Conservation (phyloP, 2,888 invertebrate genomes). For the Epinotia bilunana region DNA sequence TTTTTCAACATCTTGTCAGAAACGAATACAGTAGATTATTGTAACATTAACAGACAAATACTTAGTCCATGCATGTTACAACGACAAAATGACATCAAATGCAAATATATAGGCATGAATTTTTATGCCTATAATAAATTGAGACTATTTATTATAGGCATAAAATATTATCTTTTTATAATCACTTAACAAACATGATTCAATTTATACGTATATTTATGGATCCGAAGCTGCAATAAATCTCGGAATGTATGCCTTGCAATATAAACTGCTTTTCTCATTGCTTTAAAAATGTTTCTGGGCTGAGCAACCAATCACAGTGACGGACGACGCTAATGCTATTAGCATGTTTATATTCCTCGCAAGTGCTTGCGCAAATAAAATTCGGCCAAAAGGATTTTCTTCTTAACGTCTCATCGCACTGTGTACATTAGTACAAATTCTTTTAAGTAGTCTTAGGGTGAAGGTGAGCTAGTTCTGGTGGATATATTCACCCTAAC, state of each 20-base stretch:
- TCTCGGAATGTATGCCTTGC: slow-evolving; percentile 13
- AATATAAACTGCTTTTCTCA: not conserved
- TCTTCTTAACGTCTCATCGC: slow-evolving; percentile 22
- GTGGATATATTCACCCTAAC: too few relatives aligned
- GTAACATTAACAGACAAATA: too few relatives aligned
- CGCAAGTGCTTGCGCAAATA: slow-evolving; percentile 10
- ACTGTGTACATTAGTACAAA: not conserved
- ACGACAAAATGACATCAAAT: too few relatives aligned
- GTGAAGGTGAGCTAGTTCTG: too few relatives aligned
- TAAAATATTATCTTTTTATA: too few relatives aligned
- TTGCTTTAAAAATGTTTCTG: slow-evolving; percentile 10
- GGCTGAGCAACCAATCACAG: slow-evolving; percentile 7
- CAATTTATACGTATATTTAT: not conserved
- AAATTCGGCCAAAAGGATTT: slow-evolving; percentile 28
- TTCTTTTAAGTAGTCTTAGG: not conserved
- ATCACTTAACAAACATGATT: too few relatives aligned
- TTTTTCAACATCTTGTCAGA: too few relatives aligned
- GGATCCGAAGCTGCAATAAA: not conserved
- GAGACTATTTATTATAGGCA: too few relatives aligned
- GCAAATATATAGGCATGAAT: too few relatives aligned
- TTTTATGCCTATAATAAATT: too few relatives aligned
- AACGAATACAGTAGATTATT: too few relatives aligned
- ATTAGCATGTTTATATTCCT: slow-evolving; percentile 20
- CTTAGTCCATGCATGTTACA: too few relatives aligned
- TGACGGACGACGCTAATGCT: slow-evolving; percentile 9